Evolutionary conservation across 2,113 vertebrate genomes (phyloP).

Genomic region (Myrmophylax atrothorax): DNA sequence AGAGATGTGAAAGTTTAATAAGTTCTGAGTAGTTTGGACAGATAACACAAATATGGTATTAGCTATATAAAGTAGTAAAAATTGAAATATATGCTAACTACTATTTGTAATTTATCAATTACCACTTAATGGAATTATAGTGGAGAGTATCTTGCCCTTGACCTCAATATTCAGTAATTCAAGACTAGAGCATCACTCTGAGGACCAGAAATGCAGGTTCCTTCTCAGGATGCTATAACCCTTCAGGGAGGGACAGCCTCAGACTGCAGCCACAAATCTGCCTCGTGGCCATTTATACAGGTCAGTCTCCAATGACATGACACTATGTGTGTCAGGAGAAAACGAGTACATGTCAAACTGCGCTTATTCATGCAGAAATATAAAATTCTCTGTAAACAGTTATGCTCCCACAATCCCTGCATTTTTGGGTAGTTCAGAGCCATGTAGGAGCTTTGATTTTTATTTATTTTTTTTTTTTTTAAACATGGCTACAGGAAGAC

Average conservation of each 20-base stretch:
- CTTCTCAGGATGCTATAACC: background rate
- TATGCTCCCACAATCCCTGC: background rate
- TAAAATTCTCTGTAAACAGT: background rate
- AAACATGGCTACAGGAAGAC: background rate
- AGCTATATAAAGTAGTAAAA: conserved; percentile 7
- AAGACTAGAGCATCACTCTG: background rate
- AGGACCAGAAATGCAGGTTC: background rate
- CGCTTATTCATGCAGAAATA: background rate
- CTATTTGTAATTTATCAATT: background rate
- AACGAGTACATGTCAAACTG: background rate
- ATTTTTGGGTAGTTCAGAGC: background rate
- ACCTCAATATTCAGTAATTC: background rate
- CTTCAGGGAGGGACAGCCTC: background rate
- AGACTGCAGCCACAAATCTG: background rate
- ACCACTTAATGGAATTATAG: background rate
- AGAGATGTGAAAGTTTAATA: background rate
- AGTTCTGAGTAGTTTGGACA: conserved; percentile 15
- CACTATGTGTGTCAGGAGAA: background rate
- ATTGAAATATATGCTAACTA: background rate
- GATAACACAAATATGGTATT: background rate
- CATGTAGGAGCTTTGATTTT: background rate
- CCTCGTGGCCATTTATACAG: background rate
- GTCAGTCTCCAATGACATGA: background rate
- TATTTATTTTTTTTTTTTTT: background rate
- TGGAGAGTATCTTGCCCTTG: conserved; percentile 4